These are phyloP conservation scores for Hypolimnas misippus DNA, from an alignment of 2,888 invertebrate species.

Conservation along the genomic window DNA sequence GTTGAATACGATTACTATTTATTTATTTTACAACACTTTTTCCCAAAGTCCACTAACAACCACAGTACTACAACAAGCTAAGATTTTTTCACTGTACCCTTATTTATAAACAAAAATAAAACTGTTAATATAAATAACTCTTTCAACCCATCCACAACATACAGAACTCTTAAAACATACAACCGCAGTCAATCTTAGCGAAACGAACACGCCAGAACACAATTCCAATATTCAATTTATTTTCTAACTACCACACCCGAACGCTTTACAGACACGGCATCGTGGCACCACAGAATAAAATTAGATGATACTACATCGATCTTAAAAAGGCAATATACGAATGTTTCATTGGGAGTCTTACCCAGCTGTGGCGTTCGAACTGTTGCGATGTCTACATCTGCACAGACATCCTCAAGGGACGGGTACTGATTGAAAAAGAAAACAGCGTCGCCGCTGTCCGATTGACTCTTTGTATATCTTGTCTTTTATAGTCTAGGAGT, in stretches of 20 bases:
- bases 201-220: constrained; percentile 54
- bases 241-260: constrained; percentile 67
- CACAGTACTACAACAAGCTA: no score
- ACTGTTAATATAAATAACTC: no score
- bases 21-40: no score
- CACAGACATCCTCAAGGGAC: constrained; percentile 62
- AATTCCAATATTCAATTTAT: constrained; percentile 72
- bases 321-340: constrained; percentile 14
- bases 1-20: no score
- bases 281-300: constrained; percentile 47
- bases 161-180: constrained; percentile 61
- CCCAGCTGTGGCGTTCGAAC: constrained; percentile 53
- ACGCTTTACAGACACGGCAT: constrained; percentile 46
- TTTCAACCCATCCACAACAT: no score
- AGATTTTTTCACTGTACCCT: no score
- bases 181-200: constrained; percentile 60
- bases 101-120: constrained; percentile 21
- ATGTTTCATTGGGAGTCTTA: constrained; percentile 10
- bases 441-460: constrained; percentile 75
- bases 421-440: constrained; percentile 79
- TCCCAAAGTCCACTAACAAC: no score
- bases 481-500: constrained; percentile 54
- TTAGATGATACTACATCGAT: not conserved
- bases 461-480: constrained; percentile 77
- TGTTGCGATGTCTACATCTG: constrained; percentile 55